Conservation (phyloP, 2,888 invertebrate species). For the Hololepta plana region DNA sequence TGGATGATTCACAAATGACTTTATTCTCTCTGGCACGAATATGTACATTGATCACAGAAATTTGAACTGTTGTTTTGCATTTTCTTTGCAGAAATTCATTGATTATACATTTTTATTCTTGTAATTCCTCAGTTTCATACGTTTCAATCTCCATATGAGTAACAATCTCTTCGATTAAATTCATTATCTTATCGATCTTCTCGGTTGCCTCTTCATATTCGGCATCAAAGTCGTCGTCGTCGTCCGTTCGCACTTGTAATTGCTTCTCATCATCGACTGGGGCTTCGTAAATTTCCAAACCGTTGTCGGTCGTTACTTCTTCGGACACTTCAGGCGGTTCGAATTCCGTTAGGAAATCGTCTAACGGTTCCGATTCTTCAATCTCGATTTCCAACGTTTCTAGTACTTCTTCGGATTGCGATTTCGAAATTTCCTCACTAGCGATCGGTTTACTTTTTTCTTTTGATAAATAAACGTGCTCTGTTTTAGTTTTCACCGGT, state of each 20-base stretch:
- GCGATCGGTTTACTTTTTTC: neutral
- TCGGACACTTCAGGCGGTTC: slow-evolving; percentile 8
- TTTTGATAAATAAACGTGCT: neutral
- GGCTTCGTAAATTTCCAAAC: slow-evolving; percentile 8
- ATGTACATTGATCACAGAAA: too few species aligned
- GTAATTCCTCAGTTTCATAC: too few species aligned
- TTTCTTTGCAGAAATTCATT: too few species aligned
- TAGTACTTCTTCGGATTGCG: slow-evolving; percentile 3
- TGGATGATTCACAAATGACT: too few species aligned
- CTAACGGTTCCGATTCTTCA: slow-evolving; percentile 1
- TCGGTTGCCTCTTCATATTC: slow-evolving; percentile 21
- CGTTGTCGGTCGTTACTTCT: slow-evolving; percentile 11
- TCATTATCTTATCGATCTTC: slow-evolving; percentile 23
- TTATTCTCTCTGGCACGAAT: too few species aligned
- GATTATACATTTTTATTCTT: too few species aligned
- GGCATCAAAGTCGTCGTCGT: slow-evolving; percentile 11
- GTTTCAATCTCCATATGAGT: slow-evolving; percentile 22
- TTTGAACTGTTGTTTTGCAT: too few species aligned
- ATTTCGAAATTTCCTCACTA: slow-evolving; percentile 2
- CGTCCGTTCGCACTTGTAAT: slow-evolving; percentile 4
- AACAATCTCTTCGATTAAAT: slow-evolving; percentile 24
- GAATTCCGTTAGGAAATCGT: slow-evolving; percentile 5
- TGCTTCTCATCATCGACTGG: slow-evolving; percentile 7
- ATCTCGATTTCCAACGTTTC: slow-evolving; percentile 1
- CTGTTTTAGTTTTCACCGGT: neutral